Base-by-base conservation (phyloP, 2,113 vertebrate species). In the Trachemys scripta region DNA sequence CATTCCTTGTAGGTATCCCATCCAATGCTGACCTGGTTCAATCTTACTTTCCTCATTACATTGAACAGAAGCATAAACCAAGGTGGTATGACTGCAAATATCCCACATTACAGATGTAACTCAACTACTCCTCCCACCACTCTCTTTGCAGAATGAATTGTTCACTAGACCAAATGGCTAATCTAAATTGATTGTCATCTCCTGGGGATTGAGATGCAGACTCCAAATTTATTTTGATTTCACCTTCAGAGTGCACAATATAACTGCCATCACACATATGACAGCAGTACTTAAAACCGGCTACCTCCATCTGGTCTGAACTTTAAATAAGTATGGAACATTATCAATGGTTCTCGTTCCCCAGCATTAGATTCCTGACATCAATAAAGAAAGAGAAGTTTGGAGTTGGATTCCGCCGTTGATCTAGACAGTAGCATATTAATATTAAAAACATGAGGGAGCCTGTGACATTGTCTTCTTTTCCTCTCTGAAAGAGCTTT, bases 401-500 rank as follows among this genome's bases (percentile, higher is more conserved):
- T 89, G 24, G 4, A 93, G 35, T 29, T 80, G 10, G 5, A 79
- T 14, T 94, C 27, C 16, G 94, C 20, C 95, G 81, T 1, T 87
- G 45, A 94, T 90, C 17, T 7, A 91, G 59, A 90, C 4, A 86
- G 17, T 35, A 3, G 3, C 4, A 3, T 42, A 95, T 94, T 89
- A 92, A 82, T 89, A 94, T 85, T 89, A 90, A 96, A 96, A 97
- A 92, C 80, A 90, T 7, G 31, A 95, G 42, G 49, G 87, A 91
- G 57, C 7, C 5, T 80, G 25, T 56, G 25, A 78, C 38, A 84
- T 29, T 90, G 12, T 1, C 29, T 94, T 82, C 96, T 87, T 85
- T 56, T 42, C 84, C 29, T 54, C 11, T 8, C 11, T 45, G n/a
- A 93, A 91, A 96, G 11, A 53, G 5, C 1, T 92, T 90, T 62